Evolutionary conservation across 2,113 vertebrate genomes (phyloP).

Genomic region (Alces alces): DNA sequence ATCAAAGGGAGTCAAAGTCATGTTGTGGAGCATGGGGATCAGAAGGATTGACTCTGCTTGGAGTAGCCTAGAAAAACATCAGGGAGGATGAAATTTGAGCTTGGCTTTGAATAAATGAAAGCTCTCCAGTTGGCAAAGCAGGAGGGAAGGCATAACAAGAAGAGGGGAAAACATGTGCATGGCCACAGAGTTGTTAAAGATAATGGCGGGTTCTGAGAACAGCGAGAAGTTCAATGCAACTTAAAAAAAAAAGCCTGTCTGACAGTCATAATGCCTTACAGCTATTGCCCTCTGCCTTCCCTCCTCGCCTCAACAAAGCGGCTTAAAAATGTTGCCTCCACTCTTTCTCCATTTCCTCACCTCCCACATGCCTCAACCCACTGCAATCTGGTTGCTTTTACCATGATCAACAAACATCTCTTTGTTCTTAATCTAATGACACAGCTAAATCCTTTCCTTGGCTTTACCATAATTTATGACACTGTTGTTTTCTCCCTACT

Average conservation of each 20-base stretch:
- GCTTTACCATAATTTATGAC: neutral
- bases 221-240: slow-evolving; percentile 17
- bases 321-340: slow-evolving; percentile 30
- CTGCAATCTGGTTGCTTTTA: slow-evolving; percentile 60
- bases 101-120: slow-evolving; percentile 4
- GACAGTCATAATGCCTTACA: neutral
- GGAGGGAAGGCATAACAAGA: neutral
- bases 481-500: neutral
- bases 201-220: slow-evolving; percentile 27
- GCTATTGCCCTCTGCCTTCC: slow-evolving; percentile 2
- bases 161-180: neutral
- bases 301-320: neutral
- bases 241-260: slow-evolving; percentile 52
- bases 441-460: slow-evolving; percentile 21
- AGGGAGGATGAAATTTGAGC: slow-evolving; percentile 26
- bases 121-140: slow-evolving; percentile 22
- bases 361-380: slow-evolving; percentile 56
- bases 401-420: slow-evolving; percentile 44
- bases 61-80: neutral
- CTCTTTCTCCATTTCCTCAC: slow-evolving; percentile 47
- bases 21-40: neutral
- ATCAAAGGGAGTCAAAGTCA: neutral
- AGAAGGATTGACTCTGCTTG: neutral
- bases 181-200: slow-evolving; percentile 30
- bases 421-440: slow-evolving; percentile 60